Conservation (phyloP, 2,888 invertebrate species). For the Dorcus hopei region DNA sequence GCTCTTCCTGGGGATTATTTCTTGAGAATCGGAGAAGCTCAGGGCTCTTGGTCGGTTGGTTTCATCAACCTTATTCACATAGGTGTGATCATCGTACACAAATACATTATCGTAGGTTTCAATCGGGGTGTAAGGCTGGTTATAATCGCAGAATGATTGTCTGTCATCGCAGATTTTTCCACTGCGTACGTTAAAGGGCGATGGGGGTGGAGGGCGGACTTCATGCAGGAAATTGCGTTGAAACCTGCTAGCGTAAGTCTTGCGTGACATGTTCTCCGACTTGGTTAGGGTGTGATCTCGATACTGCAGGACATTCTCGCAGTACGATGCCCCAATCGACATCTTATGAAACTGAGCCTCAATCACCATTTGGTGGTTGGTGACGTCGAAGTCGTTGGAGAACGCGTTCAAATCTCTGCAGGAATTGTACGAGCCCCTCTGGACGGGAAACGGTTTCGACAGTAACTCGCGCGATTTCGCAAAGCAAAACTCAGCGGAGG, state of each 20-base stretch:
- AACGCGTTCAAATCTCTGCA: conserved; percentile 41
- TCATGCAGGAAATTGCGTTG: conserved; percentile 33
- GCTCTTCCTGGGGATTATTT: conserved; percentile 33
- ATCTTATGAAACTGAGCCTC: conserved; percentile 16
- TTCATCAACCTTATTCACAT: background rate
- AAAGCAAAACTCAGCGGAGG: conserved; percentile 71
- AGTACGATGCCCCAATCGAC: conserved; percentile 11
- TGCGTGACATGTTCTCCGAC: conserved; percentile 48
- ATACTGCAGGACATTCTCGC: conserved; percentile 23
- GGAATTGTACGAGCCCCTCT: conserved; percentile 41
- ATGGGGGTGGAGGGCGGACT: conserved; percentile 29
- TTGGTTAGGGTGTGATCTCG: conserved; percentile 46
- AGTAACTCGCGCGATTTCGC: conserved; percentile 68
- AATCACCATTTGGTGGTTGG: conserved; percentile 6
- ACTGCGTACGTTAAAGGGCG: conserved; percentile 29
- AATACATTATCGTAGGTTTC: conserved; percentile 33
- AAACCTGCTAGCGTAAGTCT: conserved; percentile 41
- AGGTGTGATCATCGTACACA: conserved; percentile 30
- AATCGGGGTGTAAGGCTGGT: conserved; percentile 28
- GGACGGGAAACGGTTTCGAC: conserved; percentile 54
- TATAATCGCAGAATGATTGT: conserved; percentile 20
- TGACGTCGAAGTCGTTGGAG: conserved; percentile 24
- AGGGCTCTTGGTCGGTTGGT: conserved; percentile 47
- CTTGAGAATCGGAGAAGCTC: conserved; percentile 52
- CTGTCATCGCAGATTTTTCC: conserved; percentile 24